These are phyloP conservation scores for Serripes groenlandicus DNA, from an alignment of 2,888 invertebrate genomes.

Conservation along the genomic window DNA sequence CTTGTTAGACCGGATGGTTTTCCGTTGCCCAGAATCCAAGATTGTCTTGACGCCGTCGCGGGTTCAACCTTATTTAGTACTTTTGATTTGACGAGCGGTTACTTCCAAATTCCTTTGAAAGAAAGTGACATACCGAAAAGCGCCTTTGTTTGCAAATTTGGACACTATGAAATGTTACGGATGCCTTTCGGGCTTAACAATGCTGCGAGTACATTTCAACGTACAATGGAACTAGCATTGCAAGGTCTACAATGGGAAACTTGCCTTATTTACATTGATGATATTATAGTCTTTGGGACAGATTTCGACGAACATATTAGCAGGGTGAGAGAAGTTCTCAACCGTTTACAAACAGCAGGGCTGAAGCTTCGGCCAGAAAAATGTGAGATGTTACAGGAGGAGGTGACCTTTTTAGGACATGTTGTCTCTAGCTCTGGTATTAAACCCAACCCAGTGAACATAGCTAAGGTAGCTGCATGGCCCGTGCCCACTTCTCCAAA, in stretches of 20 bases:
- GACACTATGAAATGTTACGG: slow-evolving; percentile 10
- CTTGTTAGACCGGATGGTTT: slow-evolving; percentile 5
- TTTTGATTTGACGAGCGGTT: slow-evolving; percentile 19
- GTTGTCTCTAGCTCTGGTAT: slow-evolving; percentile 30
- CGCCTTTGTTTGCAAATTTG: slow-evolving; percentile 28
- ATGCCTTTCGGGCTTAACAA: slow-evolving; percentile 25
- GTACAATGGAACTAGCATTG: not conserved
- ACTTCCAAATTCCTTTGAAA: slow-evolving; percentile 23
- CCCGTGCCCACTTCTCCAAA: slow-evolving; percentile 16
- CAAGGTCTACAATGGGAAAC: not conserved
- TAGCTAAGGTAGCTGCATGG: slow-evolving; percentile 27
- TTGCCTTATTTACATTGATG: slow-evolving; percentile 34
- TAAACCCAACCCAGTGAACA: slow-evolving; percentile 24
- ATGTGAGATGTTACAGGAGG: slow-evolving; percentile 24
- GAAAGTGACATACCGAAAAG: slow-evolving; percentile 16
- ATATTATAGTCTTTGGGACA: slow-evolving; percentile 23
- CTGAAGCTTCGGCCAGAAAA: slow-evolving; percentile 28
- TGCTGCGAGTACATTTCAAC: not conserved
- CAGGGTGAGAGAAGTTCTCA: slow-evolving; percentile 18
- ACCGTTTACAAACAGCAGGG: slow-evolving; percentile 9
- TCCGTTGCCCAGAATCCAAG: slow-evolving; percentile 3
- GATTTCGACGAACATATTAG: slow-evolving; percentile 25
- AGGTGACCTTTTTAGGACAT: slow-evolving; percentile 37
- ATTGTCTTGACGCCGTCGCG: slow-evolving; percentile 10
- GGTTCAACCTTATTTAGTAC: slow-evolving; percentile 2